Evolutionary conservation across 2,113 vertebrate genomes (phyloP).

Genomic region (Indicator maculatus): DNA sequence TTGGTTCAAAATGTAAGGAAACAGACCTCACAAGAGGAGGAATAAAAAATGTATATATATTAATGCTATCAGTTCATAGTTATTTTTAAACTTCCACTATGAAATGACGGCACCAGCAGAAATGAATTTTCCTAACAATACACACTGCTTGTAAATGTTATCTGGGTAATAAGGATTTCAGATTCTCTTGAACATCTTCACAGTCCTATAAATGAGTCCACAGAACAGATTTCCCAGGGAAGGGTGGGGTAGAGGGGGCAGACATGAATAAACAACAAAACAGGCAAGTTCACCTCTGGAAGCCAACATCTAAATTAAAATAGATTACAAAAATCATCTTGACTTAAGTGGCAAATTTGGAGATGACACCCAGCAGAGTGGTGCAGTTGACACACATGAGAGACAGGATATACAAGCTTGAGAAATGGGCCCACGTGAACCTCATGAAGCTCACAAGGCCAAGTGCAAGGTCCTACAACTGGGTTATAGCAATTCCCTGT

Average conservation of each 20-base stretch:
- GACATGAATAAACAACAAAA: background rate
- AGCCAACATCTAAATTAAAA: background rate
- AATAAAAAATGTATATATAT: conserved; percentile 14
- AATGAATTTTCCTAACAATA: background rate
- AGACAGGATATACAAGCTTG: background rate
- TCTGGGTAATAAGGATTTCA: background rate
- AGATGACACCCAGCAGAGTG: background rate
- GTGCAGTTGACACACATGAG: background rate
- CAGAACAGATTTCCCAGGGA: background rate
- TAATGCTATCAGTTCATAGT: conserved; percentile 13
- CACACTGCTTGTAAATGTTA: background rate
- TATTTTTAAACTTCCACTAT: conserved; percentile 34
- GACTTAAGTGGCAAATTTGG: background rate
- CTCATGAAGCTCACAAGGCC: no score
- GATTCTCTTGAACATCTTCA: background rate
- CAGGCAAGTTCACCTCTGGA: background rate
- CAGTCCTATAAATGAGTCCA: background rate
- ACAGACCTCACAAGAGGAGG: background rate
- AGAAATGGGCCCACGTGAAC: no score
- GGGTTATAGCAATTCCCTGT: no score
- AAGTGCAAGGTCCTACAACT: no score
- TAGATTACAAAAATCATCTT: background rate
- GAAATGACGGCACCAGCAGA: conserved; percentile 26
- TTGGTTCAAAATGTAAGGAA: conserved; percentile 43
- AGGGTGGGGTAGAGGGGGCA: accelerated